Evolutionary conservation across 2,113 vertebrate genomes (phyloP), one percentile per base, ranked within the genome.

Genomic region (Pelobates fuscus): DNA sequence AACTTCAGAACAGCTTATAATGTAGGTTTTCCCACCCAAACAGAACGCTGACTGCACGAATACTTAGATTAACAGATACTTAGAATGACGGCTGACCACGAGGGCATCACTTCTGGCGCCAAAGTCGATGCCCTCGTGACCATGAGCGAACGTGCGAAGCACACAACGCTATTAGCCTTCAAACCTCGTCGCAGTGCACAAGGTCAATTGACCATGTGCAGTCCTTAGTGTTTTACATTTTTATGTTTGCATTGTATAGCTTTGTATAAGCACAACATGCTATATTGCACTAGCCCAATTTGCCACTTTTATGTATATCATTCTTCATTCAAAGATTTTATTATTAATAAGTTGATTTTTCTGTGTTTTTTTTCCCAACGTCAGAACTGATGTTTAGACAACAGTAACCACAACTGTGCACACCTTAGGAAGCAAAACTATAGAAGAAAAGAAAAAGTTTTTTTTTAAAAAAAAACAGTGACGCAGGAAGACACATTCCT

Each of bases 361-460:
- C n/a, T n/a, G 32, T 10, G 32, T 37, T 37, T 37, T 37, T 15
- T 17, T 49, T 49, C 44, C 15, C 17, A 12, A 17, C 15, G 44
- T 49, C 44, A 49, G 24, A 41, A 21, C 29, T 29, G 17, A 26
- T 58, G 18, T 24, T 43, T 65, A 26, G 26, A 23, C 11, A 20
- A 8, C 44, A 26, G 44, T 65, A 52, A 64, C 44, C 29, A 66
- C 41, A 58, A 29, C 46, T 15, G 12, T 57, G 24, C 61, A 73
- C 27, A 37, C 44, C 59, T 64, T 23, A 25, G 10, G 3, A 27
- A 3, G 5, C 37, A 57, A 26, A 69, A 54, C 20, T 24, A 30
- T 63, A 41, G 15, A 49, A 49, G 17, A 49, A 49, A 46, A 46
- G 5, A 49, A 49, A 49, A 49, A 49, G 25, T 26, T 60, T 8